A percentile compares a stretch with the other conserved stretches of the same genome.
These are phyloP conservation scores for Atlantisia rogersi DNA, from an alignment of 2,113 vertebrate genomes.

Conservation along the genomic window DNA sequence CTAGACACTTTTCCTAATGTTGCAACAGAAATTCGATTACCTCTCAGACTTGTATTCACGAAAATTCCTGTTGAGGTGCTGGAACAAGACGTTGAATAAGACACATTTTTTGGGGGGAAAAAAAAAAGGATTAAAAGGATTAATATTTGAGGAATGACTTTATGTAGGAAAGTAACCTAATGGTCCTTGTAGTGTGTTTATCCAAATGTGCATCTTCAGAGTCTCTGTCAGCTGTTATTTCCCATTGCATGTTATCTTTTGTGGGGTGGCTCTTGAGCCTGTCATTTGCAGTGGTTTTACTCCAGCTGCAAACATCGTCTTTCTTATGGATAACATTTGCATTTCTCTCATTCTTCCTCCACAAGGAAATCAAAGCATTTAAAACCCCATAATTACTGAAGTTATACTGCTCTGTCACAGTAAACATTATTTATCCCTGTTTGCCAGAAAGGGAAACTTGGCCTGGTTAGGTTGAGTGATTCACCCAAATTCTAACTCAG, in stretches of 20 bases:
- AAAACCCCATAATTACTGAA: background rate
- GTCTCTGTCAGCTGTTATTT: background rate
- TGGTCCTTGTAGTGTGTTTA: background rate
- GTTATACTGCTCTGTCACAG: background rate
- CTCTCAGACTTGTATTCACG: background rate
- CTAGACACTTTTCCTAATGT: background rate
- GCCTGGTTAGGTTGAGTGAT: background rate
- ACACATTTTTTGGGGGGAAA: background rate
- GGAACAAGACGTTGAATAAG: background rate
- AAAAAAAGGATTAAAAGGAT: background rate
- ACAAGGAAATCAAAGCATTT: background rate
- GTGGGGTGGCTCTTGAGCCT: background rate
- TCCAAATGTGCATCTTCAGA: background rate
- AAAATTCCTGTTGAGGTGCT: background rate
- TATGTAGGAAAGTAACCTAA: background rate
- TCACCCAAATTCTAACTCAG: background rate
- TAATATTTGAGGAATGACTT: background rate
- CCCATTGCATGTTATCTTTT: background rate
- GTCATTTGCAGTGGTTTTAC: background rate
- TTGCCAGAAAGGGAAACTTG: background rate
- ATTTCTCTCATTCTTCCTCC: background rate
- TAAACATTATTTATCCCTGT: background rate
- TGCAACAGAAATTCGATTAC: background rate
- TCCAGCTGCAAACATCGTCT: slow-evolving; percentile 1
- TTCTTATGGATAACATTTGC: background rate